Percentiles rank a stretch among this genome's conserved stretches.
phyloP scores from a whole-genome alignment of 2,113 vertebrate species.

The Gnathonemus echidnorhynchus region DNA sequence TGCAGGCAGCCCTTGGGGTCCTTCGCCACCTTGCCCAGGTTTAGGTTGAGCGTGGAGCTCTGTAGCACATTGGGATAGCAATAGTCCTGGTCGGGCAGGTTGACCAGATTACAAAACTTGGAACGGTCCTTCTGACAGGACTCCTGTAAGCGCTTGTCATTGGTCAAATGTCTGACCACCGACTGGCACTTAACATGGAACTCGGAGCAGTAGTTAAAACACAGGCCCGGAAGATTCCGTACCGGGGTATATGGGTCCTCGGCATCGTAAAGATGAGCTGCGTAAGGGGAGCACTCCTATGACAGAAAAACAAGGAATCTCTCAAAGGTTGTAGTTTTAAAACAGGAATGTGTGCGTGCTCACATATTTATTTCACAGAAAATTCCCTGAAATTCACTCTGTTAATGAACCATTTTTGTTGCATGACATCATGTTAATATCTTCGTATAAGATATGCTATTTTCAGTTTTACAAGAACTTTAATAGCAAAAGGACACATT shows the following conservation, averaged over 20 bases:
- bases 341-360: background rate
- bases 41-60: constrained; percentile 52
- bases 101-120: constrained; percentile 62
- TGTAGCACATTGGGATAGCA: constrained; percentile 70
- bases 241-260: constrained; percentile 67
- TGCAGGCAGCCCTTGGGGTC: constrained; percentile 65
- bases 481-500: background rate
- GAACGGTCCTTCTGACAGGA: constrained; percentile 37
- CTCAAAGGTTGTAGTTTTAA: background rate
- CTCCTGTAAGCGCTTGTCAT: constrained; percentile 43
- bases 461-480: background rate
- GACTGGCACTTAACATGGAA: constrained; percentile 62
- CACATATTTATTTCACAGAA: background rate
- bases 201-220: constrained; percentile 63
- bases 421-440: background rate
- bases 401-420: background rate
- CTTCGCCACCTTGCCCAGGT: constrained; percentile 56
- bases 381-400: background rate
- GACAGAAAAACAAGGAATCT: background rate
- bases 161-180: constrained; percentile 57
- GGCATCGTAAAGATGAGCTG: constrained; percentile 71
- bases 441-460: background rate
- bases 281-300: constrained; percentile 77
- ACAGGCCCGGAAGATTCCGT: constrained; percentile 69
- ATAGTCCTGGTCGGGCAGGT: constrained; percentile 68